Evolutionary conservation across 1,140 invertebrate genomes (phyloP).

Genomic region (Eriocheir sinensis): DNA sequence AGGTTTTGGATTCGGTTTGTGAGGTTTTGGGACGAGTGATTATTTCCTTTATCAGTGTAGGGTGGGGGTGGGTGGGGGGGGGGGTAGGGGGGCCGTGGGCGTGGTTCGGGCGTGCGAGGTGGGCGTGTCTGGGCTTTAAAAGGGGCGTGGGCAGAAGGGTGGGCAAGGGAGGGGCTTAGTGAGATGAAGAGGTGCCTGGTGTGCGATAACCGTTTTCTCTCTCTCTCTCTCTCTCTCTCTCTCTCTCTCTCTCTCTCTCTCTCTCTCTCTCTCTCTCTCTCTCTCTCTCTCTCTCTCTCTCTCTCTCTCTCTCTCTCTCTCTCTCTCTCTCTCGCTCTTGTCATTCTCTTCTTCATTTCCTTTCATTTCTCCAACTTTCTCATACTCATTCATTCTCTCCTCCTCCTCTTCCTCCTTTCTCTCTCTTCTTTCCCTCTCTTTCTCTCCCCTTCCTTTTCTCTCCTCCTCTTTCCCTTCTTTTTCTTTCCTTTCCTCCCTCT

Average conservation of each 20-base stretch:
- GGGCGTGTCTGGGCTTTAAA: too few species aligned
- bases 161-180: neutral
- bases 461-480: neutral
- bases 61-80: neutral
- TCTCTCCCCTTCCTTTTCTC: too few species aligned
- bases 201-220: neutral
- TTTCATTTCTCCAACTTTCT: neutral
- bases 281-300: slow-evolving; percentile 9
- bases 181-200: neutral
- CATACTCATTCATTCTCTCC: too few species aligned
- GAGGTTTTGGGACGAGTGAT: too few species aligned
- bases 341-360: neutral
- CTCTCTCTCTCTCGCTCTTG: neutral
- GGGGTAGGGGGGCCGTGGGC: neutral
- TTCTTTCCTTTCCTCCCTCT: neutral
- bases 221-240: neutral
- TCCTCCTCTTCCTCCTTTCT: too few species aligned
- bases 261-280: neutral
- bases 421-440: too few species aligned
- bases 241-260: slow-evolving; percentile 7
- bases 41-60: too few species aligned
- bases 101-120: neutral
- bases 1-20: too few species aligned
- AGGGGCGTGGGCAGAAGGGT: neutral
- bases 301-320: slow-evolving; percentile 34